Percentiles rank a stretch among this genome's conserved stretches.
Evolutionary conservation across 2,888 invertebrate genomes (phyloP).

Genomic region (Apomyelois bistriatella): DNA sequence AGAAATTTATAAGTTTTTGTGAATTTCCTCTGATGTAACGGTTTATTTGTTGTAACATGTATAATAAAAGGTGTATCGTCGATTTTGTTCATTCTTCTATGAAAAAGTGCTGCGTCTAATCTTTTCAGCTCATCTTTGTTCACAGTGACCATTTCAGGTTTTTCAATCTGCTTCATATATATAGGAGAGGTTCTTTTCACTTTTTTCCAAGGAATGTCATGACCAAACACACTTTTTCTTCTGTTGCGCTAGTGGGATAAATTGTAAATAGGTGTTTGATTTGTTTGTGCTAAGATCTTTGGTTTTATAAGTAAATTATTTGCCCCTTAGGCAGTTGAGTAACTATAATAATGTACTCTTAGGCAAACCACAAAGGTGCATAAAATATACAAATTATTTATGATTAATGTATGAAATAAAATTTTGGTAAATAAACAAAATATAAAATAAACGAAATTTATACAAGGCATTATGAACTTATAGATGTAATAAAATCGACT

Average conservation of each 20-base stretch:
- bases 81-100: conserved; percentile 32
- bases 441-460: too few species aligned
- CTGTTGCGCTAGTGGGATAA: conserved; percentile 17
- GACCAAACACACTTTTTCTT: conserved; percentile 38
- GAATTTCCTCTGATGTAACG: neutral
- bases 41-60: conserved; percentile 13
- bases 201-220: conserved; percentile 55
- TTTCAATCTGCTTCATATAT: conserved; percentile 27
- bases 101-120: conserved; percentile 47
- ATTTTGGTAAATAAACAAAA: too few species aligned
- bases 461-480: too few species aligned
- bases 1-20: neutral
- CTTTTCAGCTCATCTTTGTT: conserved; percentile 34
- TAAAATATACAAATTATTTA: too few species aligned
- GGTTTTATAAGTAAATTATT: too few species aligned
- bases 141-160: conserved; percentile 22
- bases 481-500: too few species aligned
- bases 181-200: conserved; percentile 22
- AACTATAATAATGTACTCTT: too few species aligned
- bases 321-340: too few species aligned
- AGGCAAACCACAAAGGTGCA: too few species aligned
- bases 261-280: conserved; percentile 12
- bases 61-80: conserved; percentile 33
- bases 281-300: neutral
- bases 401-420: too few species aligned